Evolutionary conservation across 2,888 invertebrate species (phyloP).

Genomic region (Idaea dimidiata): DNA sequence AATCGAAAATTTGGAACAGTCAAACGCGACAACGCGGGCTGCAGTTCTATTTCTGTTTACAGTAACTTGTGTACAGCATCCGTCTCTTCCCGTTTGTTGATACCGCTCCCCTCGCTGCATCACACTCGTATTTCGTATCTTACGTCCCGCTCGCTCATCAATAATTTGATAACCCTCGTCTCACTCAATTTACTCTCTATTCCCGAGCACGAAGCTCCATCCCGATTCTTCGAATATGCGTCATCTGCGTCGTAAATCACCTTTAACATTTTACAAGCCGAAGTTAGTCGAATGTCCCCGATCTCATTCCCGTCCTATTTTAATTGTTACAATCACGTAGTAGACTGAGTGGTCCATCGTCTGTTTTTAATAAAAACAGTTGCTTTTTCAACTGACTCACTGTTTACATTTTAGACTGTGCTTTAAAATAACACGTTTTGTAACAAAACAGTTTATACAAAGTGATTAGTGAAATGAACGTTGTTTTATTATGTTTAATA

Average conservation of each 20-base stretch:
- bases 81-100: slow-evolving; percentile 43
- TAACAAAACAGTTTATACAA: not conserved
- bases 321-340: slow-evolving; percentile 34
- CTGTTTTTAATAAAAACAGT: slow-evolving; percentile 12
- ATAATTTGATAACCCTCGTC: not conserved
- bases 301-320: slow-evolving; percentile 7
- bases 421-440: not conserved
- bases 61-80: slow-evolving; percentile 57
- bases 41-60: slow-evolving; percentile 63
- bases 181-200: not conserved
- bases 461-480: not conserved
- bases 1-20: slow-evolving; percentile 64
- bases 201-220: slow-evolving; percentile 1
- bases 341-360: slow-evolving; percentile 14
- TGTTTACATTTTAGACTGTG: not conserved
- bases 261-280: slow-evolving; percentile 1
- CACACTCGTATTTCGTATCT: not conserved
- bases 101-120: slow-evolving; percentile 31
- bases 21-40: slow-evolving; percentile 44
- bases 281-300: slow-evolving; percentile 1
- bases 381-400: slow-evolving; percentile 16
- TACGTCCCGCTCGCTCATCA: not conserved
- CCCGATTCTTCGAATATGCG: not conserved
- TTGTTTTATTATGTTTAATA: not conserved
- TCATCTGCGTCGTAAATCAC: not conserved